Evolutionary conservation across 2,797 vertebrate species (phyloP), one percentile per base, ranked within the genome.

Genomic region (Poeciliopsis infans): DNA sequence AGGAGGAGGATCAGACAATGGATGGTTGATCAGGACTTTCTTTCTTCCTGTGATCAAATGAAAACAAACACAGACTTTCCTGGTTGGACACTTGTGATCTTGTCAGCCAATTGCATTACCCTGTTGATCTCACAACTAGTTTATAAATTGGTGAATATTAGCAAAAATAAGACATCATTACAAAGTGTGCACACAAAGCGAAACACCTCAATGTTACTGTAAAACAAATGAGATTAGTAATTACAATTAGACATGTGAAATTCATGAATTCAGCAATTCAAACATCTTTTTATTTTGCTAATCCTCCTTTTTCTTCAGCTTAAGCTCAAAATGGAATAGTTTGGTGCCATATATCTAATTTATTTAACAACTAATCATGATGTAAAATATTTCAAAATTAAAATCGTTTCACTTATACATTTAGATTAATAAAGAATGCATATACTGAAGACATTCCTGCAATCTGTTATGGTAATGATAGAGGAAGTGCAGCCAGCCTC

Each of bases 401-500:
- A 57, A 1, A 46, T 57, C 15, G 49, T 41, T 61, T 31, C 46
- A 3, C 2, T 16, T 5, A n/a, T 72, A 2, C 36, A 41, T 73
- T 68, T 1, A 36, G 6, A 57, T 25, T 0, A 8, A 77, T 68
- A 72, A 57, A 84, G 25, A 71, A 41, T 79, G 18, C 25, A n/a
- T 47, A 75, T 5, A 61, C 3, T 51, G 0, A 47, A 2, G 39
- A 78, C 33, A 73, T 71, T 59, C 28, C 66, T 84, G 49, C 77
- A 86, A 68, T 86, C 39, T 84, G 49, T 79, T n/a, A 76, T 53
- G 45, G 66, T 76, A 86, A 83, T 74, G 74, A 88, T 20, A 81
- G 76, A 79, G 77, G 83, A 87, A 86, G 77, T 68, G 87, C 77
- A 83, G 76, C 51, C 72, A 84, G 79, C 84, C 83, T 49, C 79